Percentiles rank a stretch among this genome's conserved stretches.
phyloP scores from a whole-genome alignment of 2,888 invertebrate genomes.

The Podotricha telesiphe region DNA sequence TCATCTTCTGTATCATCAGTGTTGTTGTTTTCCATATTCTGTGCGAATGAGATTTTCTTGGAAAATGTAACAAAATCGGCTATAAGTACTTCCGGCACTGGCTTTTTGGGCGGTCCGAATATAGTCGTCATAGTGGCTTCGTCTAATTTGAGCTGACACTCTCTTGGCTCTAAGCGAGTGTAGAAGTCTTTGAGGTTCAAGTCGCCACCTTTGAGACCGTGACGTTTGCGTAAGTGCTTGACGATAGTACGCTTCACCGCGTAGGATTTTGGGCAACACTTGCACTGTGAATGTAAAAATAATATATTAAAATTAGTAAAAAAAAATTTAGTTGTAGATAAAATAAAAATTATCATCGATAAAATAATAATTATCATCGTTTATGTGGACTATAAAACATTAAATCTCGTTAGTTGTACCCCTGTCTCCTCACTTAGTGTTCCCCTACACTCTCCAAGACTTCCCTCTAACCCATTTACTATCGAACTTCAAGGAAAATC shows the following conservation, averaged over 20 bases:
- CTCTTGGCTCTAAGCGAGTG: constrained; percentile 67
- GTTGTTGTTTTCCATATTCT: constrained; percentile 44
- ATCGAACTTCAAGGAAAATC: too few relatives aligned
- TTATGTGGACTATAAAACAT: too few relatives aligned
- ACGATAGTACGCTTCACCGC: constrained; percentile 74
- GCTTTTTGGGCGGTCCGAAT: constrained; percentile 68
- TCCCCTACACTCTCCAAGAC: too few relatives aligned
- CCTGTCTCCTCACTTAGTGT: too few relatives aligned
- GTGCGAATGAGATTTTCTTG: constrained; percentile 45
- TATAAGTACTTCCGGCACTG: constrained; percentile 52
- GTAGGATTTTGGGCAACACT: constrained; percentile 76
- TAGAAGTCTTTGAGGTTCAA: constrained; percentile 61
- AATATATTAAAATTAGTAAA: not conserved
- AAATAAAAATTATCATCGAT: too few relatives aligned
- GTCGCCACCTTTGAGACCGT: constrained; percentile 59
- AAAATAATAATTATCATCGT: too few relatives aligned
- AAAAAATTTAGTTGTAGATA: too few relatives aligned
- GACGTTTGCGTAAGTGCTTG: constrained; percentile 75
- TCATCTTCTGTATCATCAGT: constrained; percentile 40
- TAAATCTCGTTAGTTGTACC: too few relatives aligned
- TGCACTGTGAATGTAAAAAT: constrained; percentile 63
- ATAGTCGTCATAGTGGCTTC: constrained; percentile 67
- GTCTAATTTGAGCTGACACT: constrained; percentile 68
- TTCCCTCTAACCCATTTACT: too few relatives aligned
- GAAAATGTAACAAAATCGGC: constrained; percentile 59